Conservation (phyloP, 1,140 invertebrate genomes). For the Melanaphis sacchari region DNA sequence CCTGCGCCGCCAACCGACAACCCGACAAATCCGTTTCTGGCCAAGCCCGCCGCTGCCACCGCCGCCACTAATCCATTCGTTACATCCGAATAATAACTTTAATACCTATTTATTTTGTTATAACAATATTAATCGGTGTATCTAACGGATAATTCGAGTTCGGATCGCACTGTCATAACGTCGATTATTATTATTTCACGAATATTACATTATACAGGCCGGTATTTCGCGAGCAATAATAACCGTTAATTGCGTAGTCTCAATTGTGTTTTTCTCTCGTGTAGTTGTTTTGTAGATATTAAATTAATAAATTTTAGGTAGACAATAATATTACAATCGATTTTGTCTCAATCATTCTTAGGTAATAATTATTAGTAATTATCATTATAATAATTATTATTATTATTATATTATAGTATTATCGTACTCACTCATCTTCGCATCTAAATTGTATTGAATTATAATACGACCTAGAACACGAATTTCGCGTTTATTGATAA, state of each 20-base stretch:
- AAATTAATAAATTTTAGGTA: neutral
- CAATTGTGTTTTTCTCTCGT: neutral
- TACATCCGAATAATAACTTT: neutral
- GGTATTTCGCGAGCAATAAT: constrained; percentile 16
- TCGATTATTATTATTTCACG: neutral
- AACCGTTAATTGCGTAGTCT: neutral
- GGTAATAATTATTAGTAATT: neutral
- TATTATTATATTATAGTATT: too few relatives aligned
- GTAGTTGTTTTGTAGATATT: neutral
- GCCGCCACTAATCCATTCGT: constrained; percentile 17
- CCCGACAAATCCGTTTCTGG: constrained; percentile 38
- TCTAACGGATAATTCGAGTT: neutral
- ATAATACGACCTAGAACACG: constrained; percentile 17
- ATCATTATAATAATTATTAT: neutral
- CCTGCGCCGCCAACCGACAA: constrained; percentile 18
- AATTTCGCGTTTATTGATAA: neutral
- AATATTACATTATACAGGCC: neutral
- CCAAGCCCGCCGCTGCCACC: neutral
- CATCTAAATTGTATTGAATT: neutral
- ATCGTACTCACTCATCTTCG: neutral
- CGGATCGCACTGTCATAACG: neutral
- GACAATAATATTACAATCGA: neutral
- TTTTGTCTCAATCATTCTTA: constrained; percentile 10
- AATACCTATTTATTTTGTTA: neutral
- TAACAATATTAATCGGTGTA: neutral